These are phyloP conservation scores for Sminthurides bifidus DNA, from an alignment of 1,140 invertebrate genomes.

Conservation along the genomic window DNA sequence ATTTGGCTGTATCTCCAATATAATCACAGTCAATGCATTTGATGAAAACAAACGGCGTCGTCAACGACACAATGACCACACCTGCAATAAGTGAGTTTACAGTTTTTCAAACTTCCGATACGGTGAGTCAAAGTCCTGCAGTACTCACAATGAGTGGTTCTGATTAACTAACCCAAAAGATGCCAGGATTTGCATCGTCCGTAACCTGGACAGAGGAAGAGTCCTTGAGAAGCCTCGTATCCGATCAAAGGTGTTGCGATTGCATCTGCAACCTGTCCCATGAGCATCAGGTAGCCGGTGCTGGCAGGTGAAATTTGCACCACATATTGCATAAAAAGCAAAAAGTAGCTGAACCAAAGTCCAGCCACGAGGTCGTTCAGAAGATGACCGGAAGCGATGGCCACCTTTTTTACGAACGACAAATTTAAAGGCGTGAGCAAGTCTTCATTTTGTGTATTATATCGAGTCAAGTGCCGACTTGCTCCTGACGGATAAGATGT, in stretches of 20 bases:
- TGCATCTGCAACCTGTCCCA: constrained; percentile 50
- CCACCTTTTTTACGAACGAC: not conserved
- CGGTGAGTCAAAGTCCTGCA: not conserved
- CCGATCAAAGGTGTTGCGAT: constrained; percentile 57
- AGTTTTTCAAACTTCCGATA: not conserved
- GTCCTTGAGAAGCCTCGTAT: constrained; percentile 55
- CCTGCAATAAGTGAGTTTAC: constrained; percentile 5
- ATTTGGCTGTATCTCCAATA: constrained; percentile 53
- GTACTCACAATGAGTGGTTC: not conserved
- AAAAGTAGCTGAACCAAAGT: constrained; percentile 94
- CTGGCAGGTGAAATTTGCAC: constrained; percentile 57
- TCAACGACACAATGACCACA: constrained; percentile 40
- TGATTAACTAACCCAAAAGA: constrained; percentile 53
- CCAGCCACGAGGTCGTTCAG: constrained; percentile 89
- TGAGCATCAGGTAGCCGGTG: constrained; percentile 64
- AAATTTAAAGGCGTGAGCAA: not conserved
- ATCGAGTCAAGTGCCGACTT: not conserved
- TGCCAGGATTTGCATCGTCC: constrained; percentile 85
- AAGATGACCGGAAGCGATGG: constrained; percentile 38
- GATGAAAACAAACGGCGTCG: constrained; percentile 85
- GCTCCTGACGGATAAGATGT: too few relatives aligned
- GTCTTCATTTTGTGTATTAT: not conserved
- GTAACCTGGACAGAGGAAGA: constrained; percentile 52
- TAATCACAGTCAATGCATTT: constrained; percentile 57
- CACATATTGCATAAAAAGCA: constrained; percentile 80